These are phyloP conservation scores for Propithecus coquereli DNA, from an alignment of 2,113 vertebrate genomes.

Conservation along the genomic window DNA sequence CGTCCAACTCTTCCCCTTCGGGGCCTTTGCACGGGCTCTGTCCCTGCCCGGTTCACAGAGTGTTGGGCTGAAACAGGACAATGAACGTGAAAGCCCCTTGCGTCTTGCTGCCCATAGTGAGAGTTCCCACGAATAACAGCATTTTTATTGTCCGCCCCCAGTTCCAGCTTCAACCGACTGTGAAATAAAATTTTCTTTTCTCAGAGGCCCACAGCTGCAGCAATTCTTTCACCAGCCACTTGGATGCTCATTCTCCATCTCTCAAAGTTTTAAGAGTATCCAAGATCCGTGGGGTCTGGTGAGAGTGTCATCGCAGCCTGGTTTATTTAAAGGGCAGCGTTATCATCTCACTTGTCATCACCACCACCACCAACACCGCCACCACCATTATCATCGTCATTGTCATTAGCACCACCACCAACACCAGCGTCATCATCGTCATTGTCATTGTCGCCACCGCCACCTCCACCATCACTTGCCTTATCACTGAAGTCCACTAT, in stretches of 20 bases:
- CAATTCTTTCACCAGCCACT: background rate
- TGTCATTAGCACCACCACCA: rapidly evolving
- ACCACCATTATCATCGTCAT: rapidly evolving
- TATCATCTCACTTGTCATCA: background rate
- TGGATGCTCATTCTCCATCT: background rate
- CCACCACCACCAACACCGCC: background rate
- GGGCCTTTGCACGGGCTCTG: too few species aligned
- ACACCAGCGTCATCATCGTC: rapidly evolving
- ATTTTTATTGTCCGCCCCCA: background rate
- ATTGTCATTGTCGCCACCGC: rapidly evolving
- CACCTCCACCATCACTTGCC: too few species aligned
- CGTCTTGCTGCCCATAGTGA: background rate
- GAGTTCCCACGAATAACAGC: background rate
- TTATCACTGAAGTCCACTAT: background rate
- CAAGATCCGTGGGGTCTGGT: background rate
- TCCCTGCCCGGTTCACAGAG: background rate
- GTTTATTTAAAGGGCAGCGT: background rate
- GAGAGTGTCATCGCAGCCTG: background rate
- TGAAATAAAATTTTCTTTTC: background rate
- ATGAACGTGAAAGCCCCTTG: background rate
- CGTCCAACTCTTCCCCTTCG: background rate
- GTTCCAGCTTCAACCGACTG: background rate
- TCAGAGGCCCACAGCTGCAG: background rate
- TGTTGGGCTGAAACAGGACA: background rate
- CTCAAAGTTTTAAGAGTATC: background rate